Evolutionary conservation across 2,113 vertebrate species (phyloP).

Genomic region (Circaetus cinerascens): DNA sequence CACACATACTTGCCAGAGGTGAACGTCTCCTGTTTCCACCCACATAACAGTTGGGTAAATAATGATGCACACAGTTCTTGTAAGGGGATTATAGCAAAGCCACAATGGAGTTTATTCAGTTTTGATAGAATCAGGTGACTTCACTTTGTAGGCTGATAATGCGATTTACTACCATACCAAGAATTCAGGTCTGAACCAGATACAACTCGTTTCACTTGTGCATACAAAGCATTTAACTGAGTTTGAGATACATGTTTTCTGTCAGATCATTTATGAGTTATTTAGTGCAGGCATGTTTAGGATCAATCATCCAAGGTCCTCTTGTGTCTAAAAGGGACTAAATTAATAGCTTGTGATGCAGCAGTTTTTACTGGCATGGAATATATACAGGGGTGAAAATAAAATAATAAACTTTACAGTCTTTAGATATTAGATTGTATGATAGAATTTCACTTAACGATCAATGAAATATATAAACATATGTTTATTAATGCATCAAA

Average conservation of each 20-base stretch:
- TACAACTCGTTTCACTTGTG: constrained; percentile 2
- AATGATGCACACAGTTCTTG: constrained; percentile 35
- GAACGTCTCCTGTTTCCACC: constrained; percentile 46
- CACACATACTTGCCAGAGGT: constrained; percentile 12
- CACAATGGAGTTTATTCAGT: constrained; percentile 54
- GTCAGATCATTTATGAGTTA: neutral
- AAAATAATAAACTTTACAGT: constrained; percentile 64
- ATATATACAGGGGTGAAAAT: constrained; percentile 38
- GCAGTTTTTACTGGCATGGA: constrained; percentile 48
- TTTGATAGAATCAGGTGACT: constrained; percentile 56
- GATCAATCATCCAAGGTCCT: neutral
- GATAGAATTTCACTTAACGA: too few species aligned
- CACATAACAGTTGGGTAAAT: constrained; percentile 59
- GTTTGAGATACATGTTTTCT: neutral
- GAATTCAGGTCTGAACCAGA: constrained; percentile 12
- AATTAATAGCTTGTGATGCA: constrained; percentile 52
- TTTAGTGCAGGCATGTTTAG: neutral
- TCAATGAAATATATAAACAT: too few species aligned
- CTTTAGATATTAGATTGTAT: too few species aligned
- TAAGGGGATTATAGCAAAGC: constrained; percentile 52
- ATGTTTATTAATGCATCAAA: too few species aligned
- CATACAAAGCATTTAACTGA: constrained; percentile 4
- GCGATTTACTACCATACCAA: neutral
- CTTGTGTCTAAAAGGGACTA: constrained; percentile 6
- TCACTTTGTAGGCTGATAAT: constrained; percentile 43